Evolutionary conservation across 1,140 invertebrate species (phyloP).

Genomic region (Harpegnathos saltator): DNA sequence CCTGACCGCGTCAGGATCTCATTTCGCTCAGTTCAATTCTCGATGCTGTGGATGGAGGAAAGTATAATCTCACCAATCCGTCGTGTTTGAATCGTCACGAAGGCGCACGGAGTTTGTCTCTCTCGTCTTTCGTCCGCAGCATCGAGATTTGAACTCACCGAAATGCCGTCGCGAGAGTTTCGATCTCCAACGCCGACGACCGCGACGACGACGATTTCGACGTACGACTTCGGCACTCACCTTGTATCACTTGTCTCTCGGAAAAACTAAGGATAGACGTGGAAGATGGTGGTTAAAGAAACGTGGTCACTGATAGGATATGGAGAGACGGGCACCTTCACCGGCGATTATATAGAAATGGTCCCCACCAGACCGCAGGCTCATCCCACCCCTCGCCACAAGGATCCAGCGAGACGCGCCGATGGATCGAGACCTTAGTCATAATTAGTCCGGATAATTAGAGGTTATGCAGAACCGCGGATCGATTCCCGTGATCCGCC

Average conservation of each 20-base stretch:
- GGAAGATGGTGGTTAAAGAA: conserved; percentile 74
- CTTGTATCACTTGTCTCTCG: conserved; percentile 74
- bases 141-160: conserved; percentile 46
- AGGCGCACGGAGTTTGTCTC: background rate
- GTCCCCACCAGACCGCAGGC: conserved; percentile 77
- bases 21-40: conserved; percentile 14
- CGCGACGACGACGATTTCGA: too few species aligned
- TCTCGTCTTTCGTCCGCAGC: conserved; percentile 3
- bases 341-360: conserved; percentile 84
- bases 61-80: background rate
- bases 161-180: background rate
- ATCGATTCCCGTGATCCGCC: conserved; percentile 25
- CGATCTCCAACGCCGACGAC: conserved; percentile 16
- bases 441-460: conserved; percentile 72
- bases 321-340: conserved; percentile 82
- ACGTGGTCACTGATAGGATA: conserved; percentile 82
- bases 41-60: background rate
- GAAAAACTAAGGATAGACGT: conserved; percentile 64
- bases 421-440: conserved; percentile 69
- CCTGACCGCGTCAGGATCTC: background rate
- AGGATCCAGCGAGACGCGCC: conserved; percentile 69
- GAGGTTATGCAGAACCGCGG: conserved; percentile 28
- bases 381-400: conserved; percentile 77
- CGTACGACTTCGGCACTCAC: conserved; percentile 75
- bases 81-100: background rate